Evolutionary conservation across 2,888 invertebrate species (phyloP), one percentile per base, ranked within the genome.

Genomic region (Atrina japonica): DNA sequence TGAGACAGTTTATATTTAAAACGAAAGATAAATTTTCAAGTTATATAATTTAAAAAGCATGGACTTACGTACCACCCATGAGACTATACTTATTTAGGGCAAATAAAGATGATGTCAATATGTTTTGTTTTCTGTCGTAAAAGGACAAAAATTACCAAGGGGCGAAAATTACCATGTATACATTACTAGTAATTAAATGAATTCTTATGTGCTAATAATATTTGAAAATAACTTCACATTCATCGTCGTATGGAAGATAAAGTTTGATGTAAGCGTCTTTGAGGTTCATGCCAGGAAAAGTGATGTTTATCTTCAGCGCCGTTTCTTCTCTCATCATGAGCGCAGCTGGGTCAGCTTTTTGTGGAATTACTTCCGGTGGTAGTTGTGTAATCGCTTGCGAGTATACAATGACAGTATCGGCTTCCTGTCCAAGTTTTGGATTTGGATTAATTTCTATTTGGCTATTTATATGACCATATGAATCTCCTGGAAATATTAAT

Each of bases 241-340:
- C 18, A 41, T 49, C 49, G 23, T 29, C 47, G 23, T 60, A 49
- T 27, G 66, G 66, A 56, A 66, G 56, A 40, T 66, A 59, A 21
- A 66, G 27, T 30, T 66, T 66, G 14, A 58, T 49, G 49, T 66
- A 66, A 2, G 58, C 30, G n/a, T 49, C 58, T 3, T 35, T 11
- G 7, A 58, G 9, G 21, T 47, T 41, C 18, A 16, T 25, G 0
- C 35, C 18, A 9, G 58, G 66, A 25, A 58, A n/a, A 6, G 43
- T 40, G 9, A 66, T 27, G 18, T 58, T 45, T 25, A 47, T 49
- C 21, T 7, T 25, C 9, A 66, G 40, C 16, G 58, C 23, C 16
- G 58, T 66, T 18, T 9, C 23, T 16, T 66, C 50, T 21, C 40
- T 66, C 66, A 66, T 52, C 25, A 11, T 23, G 9, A 52, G 16